Evolutionary conservation across 2,888 invertebrate genomes (phyloP), one percentile per base, ranked within the genome.

Genomic region (Frankliniella intonsa): DNA sequence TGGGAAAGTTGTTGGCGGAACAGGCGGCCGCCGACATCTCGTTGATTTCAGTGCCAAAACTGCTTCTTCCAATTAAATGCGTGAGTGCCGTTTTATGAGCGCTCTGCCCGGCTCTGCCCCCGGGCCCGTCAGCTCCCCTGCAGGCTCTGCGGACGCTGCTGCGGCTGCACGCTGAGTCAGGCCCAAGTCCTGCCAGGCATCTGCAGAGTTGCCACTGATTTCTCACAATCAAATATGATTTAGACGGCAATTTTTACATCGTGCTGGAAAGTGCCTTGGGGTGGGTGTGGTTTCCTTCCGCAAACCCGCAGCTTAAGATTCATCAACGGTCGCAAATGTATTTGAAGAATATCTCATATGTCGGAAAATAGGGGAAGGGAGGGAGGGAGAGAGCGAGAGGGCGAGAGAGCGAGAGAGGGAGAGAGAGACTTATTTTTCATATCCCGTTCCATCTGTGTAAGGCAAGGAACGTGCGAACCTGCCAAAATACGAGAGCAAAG

Each of bases 401-500:
- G 22, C 0, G 69, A 0, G 9, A 11, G 22, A 55, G 22, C 5
- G 69, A 69, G 69, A 22, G 69, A 22, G 69, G 25, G 69, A 5
- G n/a, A 22, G 65, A n/a, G 22, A 5, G 69, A 14, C 62, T 17
- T n/a, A n/a, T 3, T 62, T n/a, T 62, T 62, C 62, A 62, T 14
- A 17, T 62, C 62, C 62, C 62, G 62, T 38, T 38, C 38, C 38
- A 38, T 38, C 38, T 62, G 62, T 62, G 12, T 12, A 62, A 62
- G 17, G n/a, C 17, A 62, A 5, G 19, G 62, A 17, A 11, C 69
- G 69, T 22, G 69, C 69, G 69, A 22, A 22, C 69, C 69, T 22
- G 69, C 11, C 22, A 69, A 69, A 69, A 69, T 69, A 22, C 22
- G 69, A n/a, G 69, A 69, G 69, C 62, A 62, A 62, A 69, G 69